Evolutionary conservation across 2,888 invertebrate species (phyloP), one percentile per base, ranked within the genome.

Genomic region (Masnerella sp.): DNA sequence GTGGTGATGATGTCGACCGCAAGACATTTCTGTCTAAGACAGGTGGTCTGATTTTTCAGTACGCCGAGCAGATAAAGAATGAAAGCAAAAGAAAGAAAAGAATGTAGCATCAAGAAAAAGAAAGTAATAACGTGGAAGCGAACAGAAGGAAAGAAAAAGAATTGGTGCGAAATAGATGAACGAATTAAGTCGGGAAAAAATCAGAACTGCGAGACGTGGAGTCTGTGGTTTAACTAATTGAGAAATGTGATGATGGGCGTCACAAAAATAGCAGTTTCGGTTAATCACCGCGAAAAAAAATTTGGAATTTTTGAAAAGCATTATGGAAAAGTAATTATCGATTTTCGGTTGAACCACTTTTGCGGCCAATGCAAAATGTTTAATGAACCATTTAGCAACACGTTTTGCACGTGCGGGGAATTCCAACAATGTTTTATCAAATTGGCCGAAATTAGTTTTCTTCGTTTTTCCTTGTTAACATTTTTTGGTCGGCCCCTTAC

Each of bases 1-100:
- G 32, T 58, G 58, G 43, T 36, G 67, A 58, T 40, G 74, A 71
- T 72, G 68, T 77, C 74, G 77, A 56, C 69, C 56, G 61, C 77
- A 47, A 74, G 76, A 77, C 77, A 75, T 77, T 78, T 78, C 78
- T 78, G 78, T 79, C 76, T 67, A 65, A 68, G 69, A 78, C 80
- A 80, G 80, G 77, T 79, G 76, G 77, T 73, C 79, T 80, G 80
- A 80, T 81, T 82, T 80, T 80, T 77, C 78, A 70, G 76, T 76
- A 78, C 74, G 75, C 65, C 69, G 78, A 56, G 52, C 71, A 54
- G 43, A 65, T 51, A 47, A 70, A 68, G 42, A 30, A 47, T 51
- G 52, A 64, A 22, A 36, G 28, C 30, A 56, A 25, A 56, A 49
- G 36, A 12, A 34, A 18, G 22, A 38, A 11, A 15, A 62, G 62